Evolutionary conservation across 2,113 vertebrate species (phyloP), one percentile per base, ranked within the genome.

Genomic region (Falco punctatus): DNA sequence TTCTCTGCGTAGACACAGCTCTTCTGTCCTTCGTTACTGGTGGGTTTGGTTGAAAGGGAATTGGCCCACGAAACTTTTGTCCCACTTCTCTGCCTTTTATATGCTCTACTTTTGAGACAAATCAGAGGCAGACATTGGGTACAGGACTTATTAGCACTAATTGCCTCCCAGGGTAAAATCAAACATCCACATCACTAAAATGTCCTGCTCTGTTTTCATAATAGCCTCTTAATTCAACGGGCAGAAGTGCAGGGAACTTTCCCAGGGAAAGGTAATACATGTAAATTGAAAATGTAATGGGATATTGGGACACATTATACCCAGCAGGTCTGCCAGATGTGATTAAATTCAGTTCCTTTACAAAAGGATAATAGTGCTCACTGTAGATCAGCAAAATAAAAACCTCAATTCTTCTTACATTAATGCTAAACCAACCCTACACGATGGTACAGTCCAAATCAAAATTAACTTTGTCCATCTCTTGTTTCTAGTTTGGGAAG

Each of bases 241-340:
- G 77, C 87, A 92, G 86, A 86, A 90, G 94, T 30, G 71, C 82
- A 48, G 52, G 80, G 88, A 88, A 89, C 90, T 64, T 96, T 95
- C 81, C 88, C 78, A 91, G 85, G 61, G 81, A 87, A 95, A 94
- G 90, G 89, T 96, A 97, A 97, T 94, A 61, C 75, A 86, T 91
- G 88, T 94, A 97, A 97, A 97, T 93, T 97, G 92, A 95, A 96
- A 95, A 85, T 59, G 81, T 88, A 96, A 96, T 94, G 96, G 96
- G 95, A 95, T 72, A 85, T 74, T 95, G 93, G 88, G 89, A 88
- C 81, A 78, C 94, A 95, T 94, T 95, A 90, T 73, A 40, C 59
- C 66, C 86, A 80, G 94, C 86, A 94, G 92, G 59, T 62, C 91
- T 95, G 96, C 85, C 95, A 95, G 96, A 52, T 79, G 86, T 91